A percentile compares a stretch with the other conserved stretches of the same genome.
phyloP scores from a whole-genome alignment of 2,113 vertebrate genomes.

The Morone chrysops region DNA sequence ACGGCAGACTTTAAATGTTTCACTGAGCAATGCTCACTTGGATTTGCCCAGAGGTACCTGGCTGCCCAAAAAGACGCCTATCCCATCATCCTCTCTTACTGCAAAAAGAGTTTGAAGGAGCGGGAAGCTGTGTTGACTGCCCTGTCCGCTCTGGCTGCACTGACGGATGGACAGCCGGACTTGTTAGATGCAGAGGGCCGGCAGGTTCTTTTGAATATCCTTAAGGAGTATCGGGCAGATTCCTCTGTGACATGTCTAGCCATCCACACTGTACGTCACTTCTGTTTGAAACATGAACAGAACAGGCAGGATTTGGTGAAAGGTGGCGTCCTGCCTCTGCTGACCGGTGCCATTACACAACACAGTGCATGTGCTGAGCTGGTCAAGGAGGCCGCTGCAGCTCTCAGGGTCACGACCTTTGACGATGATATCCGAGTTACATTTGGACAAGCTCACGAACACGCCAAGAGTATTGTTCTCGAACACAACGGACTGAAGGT shows the following conservation, averaged over 20 bases:
- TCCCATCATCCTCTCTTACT: slow-evolving; percentile 87
- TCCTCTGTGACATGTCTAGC: slow-evolving; percentile 68
- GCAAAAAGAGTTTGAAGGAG: slow-evolving; percentile 74
- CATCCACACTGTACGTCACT: slow-evolving; percentile 84
- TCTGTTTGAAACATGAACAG: slow-evolving; percentile 93
- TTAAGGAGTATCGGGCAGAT: slow-evolving; percentile 67
- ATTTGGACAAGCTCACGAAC: slow-evolving; percentile 93
- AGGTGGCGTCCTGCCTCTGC: slow-evolving; percentile 83
- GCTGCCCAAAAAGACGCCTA: slow-evolving; percentile 92
- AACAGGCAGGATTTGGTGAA: slow-evolving; percentile 92
- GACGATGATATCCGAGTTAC: slow-evolving; percentile 94
- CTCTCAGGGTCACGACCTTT: slow-evolving; percentile 92
- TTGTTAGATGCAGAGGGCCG: slow-evolving; percentile 87
- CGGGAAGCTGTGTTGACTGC: slow-evolving; percentile 53
- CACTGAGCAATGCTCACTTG: slow-evolving; percentile 86
- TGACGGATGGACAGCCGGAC: slow-evolving; percentile 94
- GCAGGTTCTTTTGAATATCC: slow-evolving; percentile 81
- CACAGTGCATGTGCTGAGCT: slow-evolving; percentile 79
- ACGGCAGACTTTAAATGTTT: slow-evolving; percentile 78
- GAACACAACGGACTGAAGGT: slow-evolving; percentile 90
- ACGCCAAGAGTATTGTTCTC: slow-evolving; percentile 92
- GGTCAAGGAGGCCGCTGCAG: slow-evolving; percentile 84
- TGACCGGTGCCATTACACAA: slow-evolving; percentile 80
- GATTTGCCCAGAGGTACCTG: slow-evolving; percentile 88
- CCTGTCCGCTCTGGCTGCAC: slow-evolving; percentile 81